phyloP scores from a whole-genome alignment of 2,888 invertebrate genomes.

The Atethmia centrago region DNA sequence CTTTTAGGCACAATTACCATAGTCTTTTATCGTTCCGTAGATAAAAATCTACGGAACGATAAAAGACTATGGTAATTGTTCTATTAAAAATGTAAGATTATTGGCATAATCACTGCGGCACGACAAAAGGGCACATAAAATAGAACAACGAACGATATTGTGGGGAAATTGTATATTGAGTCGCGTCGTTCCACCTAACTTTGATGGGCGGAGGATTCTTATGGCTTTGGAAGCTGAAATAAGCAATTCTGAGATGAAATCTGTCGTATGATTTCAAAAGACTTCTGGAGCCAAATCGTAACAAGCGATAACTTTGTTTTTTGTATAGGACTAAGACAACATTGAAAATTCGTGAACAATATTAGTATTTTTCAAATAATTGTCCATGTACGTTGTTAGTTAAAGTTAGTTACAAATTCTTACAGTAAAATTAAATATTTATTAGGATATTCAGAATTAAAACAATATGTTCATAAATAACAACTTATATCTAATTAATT shows the following conservation, averaged over 20 bases:
- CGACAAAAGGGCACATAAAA: slow-evolving; percentile 48
- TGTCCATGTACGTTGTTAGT: neutral
- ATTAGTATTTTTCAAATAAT: neutral
- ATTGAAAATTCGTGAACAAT: neutral
- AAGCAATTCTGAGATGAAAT: slow-evolving; percentile 53
- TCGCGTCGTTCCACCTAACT: slow-evolving; percentile 49
- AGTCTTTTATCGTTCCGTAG: too few species aligned
- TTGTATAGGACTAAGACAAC: neutral
- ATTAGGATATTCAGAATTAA: too few species aligned
- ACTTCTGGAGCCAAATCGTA: slow-evolving; percentile 15
- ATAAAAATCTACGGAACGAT: slow-evolving; percentile 16
- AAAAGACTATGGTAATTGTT: slow-evolving; percentile 35
- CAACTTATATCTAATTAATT: too few species aligned
- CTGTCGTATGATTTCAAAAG: slow-evolving; percentile 43
- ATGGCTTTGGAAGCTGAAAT: slow-evolving; percentile 52
- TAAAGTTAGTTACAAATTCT: too few species aligned
- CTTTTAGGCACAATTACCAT: too few species aligned
- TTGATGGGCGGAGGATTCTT: slow-evolving; percentile 46
- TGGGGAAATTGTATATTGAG: slow-evolving; percentile 47
- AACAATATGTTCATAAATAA: too few species aligned
- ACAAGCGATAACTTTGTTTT: slow-evolving; percentile 4
- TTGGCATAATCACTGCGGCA: slow-evolving; percentile 48
- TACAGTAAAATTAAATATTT: too few species aligned
- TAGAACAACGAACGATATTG: slow-evolving; percentile 53
- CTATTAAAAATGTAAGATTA: slow-evolving; percentile 53